Conservation (phyloP, 2,797 vertebrate genomes). For the Pseudocheirus occidentalis region DNA sequence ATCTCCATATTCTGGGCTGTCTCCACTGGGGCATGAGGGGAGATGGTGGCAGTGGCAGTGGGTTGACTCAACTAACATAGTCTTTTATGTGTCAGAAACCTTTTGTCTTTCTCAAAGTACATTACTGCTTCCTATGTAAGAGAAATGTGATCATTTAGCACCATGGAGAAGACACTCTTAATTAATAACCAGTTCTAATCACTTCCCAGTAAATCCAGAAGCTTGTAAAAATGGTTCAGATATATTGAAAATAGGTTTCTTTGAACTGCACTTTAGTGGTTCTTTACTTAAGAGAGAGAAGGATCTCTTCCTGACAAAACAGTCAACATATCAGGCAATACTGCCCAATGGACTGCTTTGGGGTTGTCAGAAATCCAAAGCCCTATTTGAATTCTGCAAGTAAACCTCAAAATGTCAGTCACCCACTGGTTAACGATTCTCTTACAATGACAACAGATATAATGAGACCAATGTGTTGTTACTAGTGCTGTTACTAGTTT, state of each 20-base stretch:
- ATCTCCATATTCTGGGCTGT: neutral
- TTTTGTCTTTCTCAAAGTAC: neutral
- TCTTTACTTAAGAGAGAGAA: neutral
- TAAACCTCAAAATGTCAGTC: neutral
- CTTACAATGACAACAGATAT: neutral
- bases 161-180: neutral
- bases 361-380: neutral
- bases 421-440: neutral
- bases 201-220: neutral
- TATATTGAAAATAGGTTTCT: neutral
- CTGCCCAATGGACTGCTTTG: accelerated
- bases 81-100: neutral
- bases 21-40: neutral
- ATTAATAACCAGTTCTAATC: neutral
- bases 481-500: neutral
- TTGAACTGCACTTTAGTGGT: accelerated
- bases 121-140: neutral
- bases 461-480: neutral
- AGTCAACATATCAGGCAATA: accelerated
- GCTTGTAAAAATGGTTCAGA: neutral
- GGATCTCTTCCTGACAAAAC: accelerated
- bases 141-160: neutral
- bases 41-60: neutral
- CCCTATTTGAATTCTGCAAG: neutral
- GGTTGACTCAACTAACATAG: neutral